phyloP scores from a whole-genome alignment of 2,888 invertebrate genomes.

The Drosophila mercatorum region DNA sequence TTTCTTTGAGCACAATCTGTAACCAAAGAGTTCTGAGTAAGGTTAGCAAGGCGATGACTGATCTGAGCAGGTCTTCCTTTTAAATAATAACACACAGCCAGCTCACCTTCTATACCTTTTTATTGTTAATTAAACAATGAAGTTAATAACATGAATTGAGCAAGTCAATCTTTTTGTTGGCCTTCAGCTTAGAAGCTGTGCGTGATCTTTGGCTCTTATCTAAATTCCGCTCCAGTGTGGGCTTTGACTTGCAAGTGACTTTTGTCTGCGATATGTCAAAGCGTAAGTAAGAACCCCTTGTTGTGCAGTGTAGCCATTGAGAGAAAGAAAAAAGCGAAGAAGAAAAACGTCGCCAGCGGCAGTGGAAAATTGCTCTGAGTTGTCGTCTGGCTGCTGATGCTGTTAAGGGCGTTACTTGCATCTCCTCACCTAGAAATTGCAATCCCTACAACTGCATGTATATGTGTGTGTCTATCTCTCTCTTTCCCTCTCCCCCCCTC shows the following conservation, averaged over 20 bases:
- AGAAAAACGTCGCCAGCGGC: conserved; percentile 26
- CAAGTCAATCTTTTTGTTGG: neutral
- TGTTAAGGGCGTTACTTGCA: conserved; percentile 53
- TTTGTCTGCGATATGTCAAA: conserved; percentile 18
- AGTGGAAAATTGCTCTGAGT: conserved; percentile 41
- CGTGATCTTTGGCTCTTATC: neutral
- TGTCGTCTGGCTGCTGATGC: conserved; percentile 40
- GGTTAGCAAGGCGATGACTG: neutral
- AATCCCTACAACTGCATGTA: conserved; percentile 11
- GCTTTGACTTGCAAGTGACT: conserved; percentile 7
- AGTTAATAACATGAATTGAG: neutral
- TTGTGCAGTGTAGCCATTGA: conserved; percentile 33
- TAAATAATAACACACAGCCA: no score
- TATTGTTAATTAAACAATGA: neutral
- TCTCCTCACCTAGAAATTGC: conserved; percentile 33
- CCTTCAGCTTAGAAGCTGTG: neutral
- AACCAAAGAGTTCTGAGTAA: no score
- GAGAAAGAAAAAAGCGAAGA: conserved; percentile 16
- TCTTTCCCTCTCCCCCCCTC: neutral
- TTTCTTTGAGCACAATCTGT: neutral
- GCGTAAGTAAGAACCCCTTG: conserved; percentile 10
- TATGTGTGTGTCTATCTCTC: neutral
- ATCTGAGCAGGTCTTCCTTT: neutral
- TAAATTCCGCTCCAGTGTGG: neutral
- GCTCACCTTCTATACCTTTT: neutral